Evolutionary conservation across 2,888 invertebrate species (phyloP), one percentile per base, ranked within the genome.

Genomic region (Hecatera dysodea): DNA sequence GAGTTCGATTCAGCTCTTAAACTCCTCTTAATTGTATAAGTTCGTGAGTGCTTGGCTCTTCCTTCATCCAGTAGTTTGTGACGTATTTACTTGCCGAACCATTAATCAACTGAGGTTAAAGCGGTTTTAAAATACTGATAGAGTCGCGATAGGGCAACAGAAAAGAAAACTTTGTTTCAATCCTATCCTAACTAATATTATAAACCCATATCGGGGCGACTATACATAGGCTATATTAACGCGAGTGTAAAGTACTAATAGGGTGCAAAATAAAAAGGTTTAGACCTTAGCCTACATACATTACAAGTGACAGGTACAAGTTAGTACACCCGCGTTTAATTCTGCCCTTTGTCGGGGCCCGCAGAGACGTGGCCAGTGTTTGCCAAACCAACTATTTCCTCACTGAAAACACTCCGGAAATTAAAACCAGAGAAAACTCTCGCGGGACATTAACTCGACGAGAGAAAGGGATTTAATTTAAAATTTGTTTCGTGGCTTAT

Each of bases 341-440:
- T 56, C 48, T 29, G 57, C 50, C 73, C 68, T 82, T 72, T 72
- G 71, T 77, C 74, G 56, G 60, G 66, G 36, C 56, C 67, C 72
- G 22, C 48, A 22, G 44, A 39, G 56, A 62, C 76, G 69, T 84
- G 77, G 72, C 67, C 68, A 85, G 83, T 89, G 86, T 89, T 88
- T 84, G 78, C 86, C 87, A 88, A 89, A 89, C 92, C 90, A 94
- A 95, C 94, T 94, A 95, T 94, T 94, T 95, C 94, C 94, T 91
- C 90, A 71, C 81, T 90, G 91, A 91, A 93, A 93, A 90, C 90
- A 90, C 86, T 88, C 93, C 94, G 94, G 94, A 95, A 94, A 95
- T 95, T 95, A 94, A 94, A 94, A 93, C 90, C 92, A 92, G 92
- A 91, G 93, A 93, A 94, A 93, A 93, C 86, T 93, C 92, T 90